Evolutionary conservation across 2,113 vertebrate genomes (phyloP).

Genomic region (Tragelaphus buxtoni): DNA sequence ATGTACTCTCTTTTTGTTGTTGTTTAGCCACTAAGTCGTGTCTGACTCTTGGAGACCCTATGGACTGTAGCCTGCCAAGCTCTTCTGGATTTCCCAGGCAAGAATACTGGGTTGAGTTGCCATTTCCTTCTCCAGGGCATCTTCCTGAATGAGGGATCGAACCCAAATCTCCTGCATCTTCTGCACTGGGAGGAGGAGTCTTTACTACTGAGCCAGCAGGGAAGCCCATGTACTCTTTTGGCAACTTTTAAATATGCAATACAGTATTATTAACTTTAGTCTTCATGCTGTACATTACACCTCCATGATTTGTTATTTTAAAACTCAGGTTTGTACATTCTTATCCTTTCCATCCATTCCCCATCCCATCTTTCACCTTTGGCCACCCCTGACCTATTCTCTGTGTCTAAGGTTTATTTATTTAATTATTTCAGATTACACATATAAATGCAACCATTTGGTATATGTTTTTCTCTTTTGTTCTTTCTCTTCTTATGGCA

Average conservation of each 20-base stretch:
- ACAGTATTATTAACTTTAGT: background rate
- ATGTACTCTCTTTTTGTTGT: background rate
- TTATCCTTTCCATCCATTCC: background rate
- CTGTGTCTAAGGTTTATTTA: background rate
- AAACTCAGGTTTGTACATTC: background rate
- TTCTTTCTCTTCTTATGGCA: background rate
- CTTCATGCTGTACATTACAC: background rate
- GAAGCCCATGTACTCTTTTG: background rate
- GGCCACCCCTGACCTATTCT: background rate
- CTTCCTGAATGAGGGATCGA: background rate
- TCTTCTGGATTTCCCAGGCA: background rate
- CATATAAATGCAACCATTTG: background rate
- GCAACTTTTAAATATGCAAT: background rate
- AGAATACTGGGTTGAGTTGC: background rate
- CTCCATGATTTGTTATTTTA: background rate
- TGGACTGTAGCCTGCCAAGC: background rate
- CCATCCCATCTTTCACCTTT: background rate
- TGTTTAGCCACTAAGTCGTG: background rate
- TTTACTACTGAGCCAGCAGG: background rate
- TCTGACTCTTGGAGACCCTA: background rate
- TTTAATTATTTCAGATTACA: background rate
- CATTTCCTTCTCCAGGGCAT: background rate
- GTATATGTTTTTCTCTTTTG: background rate
- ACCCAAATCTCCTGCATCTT: background rate
- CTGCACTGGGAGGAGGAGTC: background rate